phyloP scores from a whole-genome alignment of 2,113 vertebrate genomes.

The Candoia aspera region DNA sequence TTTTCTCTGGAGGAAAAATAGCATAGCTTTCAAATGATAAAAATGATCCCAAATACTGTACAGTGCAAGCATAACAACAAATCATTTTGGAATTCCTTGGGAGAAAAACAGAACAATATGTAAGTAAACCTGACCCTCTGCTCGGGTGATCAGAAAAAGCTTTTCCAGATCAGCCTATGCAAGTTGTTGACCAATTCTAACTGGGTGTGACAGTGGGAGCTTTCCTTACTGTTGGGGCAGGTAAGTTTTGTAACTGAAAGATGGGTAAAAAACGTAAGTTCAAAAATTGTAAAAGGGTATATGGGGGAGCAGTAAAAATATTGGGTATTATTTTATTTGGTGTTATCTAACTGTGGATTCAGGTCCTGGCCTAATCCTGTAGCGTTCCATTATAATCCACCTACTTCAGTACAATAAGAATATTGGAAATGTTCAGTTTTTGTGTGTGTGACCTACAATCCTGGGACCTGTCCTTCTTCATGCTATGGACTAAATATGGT shows the following conservation, averaged over 20 bases:
- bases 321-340: background rate
- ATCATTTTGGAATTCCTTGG: background rate
- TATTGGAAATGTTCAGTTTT: background rate
- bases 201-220: too few relatives aligned
- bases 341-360: background rate
- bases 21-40: background rate
- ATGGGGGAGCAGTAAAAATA: too few relatives aligned
- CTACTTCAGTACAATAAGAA: background rate
- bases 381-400: background rate
- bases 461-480: background rate
- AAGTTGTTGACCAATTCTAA: background rate
- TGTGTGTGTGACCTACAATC: background rate
- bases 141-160: background rate
- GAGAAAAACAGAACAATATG: background rate
- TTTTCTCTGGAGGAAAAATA: background rate
- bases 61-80: background rate
- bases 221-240: background rate
- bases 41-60: background rate
- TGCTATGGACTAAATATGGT: background rate
- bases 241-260: background rate
- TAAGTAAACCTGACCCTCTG: background rate
- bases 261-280: background rate
- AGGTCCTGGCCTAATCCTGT: background rate
- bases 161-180: background rate
- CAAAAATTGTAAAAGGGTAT: background rate